Evolutionary conservation across 2,113 vertebrate species (phyloP).

Genomic region (Nannobrachium achirus): DNA sequence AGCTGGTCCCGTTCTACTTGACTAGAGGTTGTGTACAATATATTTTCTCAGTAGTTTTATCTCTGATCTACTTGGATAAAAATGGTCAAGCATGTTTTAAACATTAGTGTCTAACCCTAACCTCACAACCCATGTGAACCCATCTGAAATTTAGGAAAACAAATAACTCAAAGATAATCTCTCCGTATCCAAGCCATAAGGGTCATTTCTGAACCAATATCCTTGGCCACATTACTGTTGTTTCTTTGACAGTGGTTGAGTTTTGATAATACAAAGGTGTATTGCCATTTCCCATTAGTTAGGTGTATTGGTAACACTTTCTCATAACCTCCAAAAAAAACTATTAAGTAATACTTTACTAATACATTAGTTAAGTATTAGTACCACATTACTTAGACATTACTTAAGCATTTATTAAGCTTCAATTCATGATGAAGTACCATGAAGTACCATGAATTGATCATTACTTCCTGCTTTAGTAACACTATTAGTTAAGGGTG

Average conservation of each 20-base stretch:
- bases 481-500: no score
- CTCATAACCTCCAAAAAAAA: no score
- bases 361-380: no score
- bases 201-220: background rate
- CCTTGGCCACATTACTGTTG: slow-evolving; percentile 10
- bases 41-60: background rate
- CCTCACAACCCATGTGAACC: slow-evolving; percentile 15
- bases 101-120: background rate
- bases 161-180: slow-evolving; percentile 1
- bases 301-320: slow-evolving; percentile 13
- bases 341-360: no score
- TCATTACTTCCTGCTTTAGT: no score
- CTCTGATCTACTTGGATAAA: background rate
- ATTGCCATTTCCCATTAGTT: slow-evolving; percentile 44
- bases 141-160: slow-evolving; percentile 16
- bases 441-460: no score
- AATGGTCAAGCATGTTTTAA: background rate
- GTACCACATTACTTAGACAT: no score
- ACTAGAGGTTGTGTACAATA: background rate
- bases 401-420: no score
- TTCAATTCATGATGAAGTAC: no score
- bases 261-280: slow-evolving; percentile 41
- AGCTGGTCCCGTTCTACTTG: slow-evolving; percentile 21
- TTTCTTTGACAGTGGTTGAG: slow-evolving; percentile 12
- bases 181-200: background rate